phyloP scores from a whole-genome alignment of 2,113 vertebrate species.

The Probosciger aterrimus region DNA sequence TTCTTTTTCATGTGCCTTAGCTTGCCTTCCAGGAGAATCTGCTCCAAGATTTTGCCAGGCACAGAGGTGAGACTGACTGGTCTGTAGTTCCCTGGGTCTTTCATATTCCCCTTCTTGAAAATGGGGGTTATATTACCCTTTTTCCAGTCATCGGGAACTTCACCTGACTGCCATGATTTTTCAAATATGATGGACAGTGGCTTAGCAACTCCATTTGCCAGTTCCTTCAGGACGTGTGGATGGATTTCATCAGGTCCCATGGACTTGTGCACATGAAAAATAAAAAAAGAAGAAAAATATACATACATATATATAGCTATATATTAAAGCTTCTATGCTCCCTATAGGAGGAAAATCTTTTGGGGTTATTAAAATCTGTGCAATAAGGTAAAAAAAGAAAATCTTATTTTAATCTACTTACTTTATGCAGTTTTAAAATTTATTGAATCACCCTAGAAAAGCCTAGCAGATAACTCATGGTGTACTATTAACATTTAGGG shows the following conservation, averaged over 20 bases:
- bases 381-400: not conserved
- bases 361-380: not conserved
- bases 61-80: too few species aligned
- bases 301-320: accelerated
- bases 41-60: too few species aligned
- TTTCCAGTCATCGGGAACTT: too few species aligned
- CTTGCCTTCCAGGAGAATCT: too few species aligned
- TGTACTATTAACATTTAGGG: not conserved
- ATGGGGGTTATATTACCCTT: too few species aligned
- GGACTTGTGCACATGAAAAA: not conserved
- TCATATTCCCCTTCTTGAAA: too few species aligned
- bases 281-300: not conserved
- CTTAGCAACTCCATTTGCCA: not conserved
- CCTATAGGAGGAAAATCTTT: not conserved
- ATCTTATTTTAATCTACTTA: not conserved
- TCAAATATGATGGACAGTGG: not conserved
- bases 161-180: not conserved
- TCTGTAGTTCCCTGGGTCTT: too few species aligned
- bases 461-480: not conserved
- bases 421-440: not conserved
- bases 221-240: not conserved
- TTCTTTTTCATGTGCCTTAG: too few species aligned
- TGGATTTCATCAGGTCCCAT: not conserved
- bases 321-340: not conserved
- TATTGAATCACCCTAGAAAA: not conserved